These are phyloP conservation scores for Girardia tigrina DNA, from an alignment of 2,888 invertebrate species.

Conservation along the genomic window DNA sequence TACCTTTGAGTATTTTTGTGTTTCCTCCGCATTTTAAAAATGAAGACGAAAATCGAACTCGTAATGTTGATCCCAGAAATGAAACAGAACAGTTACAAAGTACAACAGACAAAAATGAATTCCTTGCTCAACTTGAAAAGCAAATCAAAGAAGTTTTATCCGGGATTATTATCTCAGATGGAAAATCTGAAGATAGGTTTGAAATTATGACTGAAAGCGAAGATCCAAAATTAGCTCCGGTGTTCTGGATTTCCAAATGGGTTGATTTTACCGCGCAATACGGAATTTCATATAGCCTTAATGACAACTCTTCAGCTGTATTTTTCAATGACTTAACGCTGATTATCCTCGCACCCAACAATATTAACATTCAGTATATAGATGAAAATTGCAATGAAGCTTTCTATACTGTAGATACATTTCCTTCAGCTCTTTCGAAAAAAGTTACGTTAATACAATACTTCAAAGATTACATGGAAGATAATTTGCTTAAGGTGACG, in stretches of 20 bases:
- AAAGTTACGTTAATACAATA: constrained; percentile 90
- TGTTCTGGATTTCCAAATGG: constrained; percentile 98
- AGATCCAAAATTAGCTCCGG: constrained; percentile 83
- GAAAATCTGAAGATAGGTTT: too few species aligned
- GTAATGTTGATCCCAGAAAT: too few species aligned
- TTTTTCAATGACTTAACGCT: constrained; percentile 88
- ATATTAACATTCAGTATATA: neutral
- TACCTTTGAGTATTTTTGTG: constrained; percentile 82
- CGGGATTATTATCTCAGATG: too few species aligned
- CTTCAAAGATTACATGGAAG: constrained; percentile 93
- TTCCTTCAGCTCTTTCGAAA: constrained; percentile 69
- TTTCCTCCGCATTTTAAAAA: constrained; percentile 76
- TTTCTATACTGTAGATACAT: constrained; percentile 53
- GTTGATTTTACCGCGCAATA: constrained; percentile 99
- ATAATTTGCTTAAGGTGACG: constrained; percentile 58
- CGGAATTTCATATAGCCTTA: constrained; percentile 93
- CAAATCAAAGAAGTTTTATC: too few species aligned
- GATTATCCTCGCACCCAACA: neutral
- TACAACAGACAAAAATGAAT: too few species aligned
- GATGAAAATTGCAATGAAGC: neutral
- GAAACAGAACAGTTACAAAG: too few species aligned
- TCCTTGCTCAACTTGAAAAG: too few species aligned
- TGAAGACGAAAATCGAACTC: too few species aligned
- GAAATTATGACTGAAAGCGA: constrained; percentile 74
- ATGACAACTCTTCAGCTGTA: constrained; percentile 93